Evolutionary conservation across 2,888 invertebrate genomes (phyloP), one percentile per base, ranked within the genome.

Genomic region (Oscheius sp.): DNA sequence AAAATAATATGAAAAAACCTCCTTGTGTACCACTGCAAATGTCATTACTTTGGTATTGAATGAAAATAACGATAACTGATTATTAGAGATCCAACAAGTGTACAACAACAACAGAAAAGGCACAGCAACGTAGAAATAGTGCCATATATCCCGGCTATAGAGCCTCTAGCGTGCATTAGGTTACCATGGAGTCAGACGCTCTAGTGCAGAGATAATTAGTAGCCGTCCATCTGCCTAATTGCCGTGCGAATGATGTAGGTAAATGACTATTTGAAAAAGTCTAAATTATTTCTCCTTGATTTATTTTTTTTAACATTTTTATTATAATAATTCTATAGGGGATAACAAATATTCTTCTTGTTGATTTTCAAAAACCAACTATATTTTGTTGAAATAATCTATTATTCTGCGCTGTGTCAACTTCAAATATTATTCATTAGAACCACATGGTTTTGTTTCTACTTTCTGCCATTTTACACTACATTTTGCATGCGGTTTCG

Each of bases 51-150:
- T 46, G 46, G 7, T 9, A 49, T 27, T 27, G 21, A 1, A 23
- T 43, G 21, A 29, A 69, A 12, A 55, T 55, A 55, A 7, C 21
- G 23, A 9, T 55, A 55, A 2, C 55, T 55, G 16, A 56, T 52
- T n/a, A 25, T 55, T 23, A 69, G 53, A 35, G 69, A 69, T 29
- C 41, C 43, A 29, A 69, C 21, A 41, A 56, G 43, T 18, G 43
- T 12, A 16, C 21, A 55, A 35, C 53, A n/a, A 41, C 52, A 55
- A 9, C 23, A 69, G 27, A 52, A 18, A 25, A 43, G 41, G 1
- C 55, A 55, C 18, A 55, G 55, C 27, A 66, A 9, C 35, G 9
- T 3, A 35, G 35, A 35, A 9, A 35, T 9, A 35, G 35, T 9
- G 35, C 35, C 35, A 9, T 35, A 35, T 35, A 35, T 3, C 25